Evolutionary conservation across 2,113 vertebrate species (phyloP).

Genomic region (Speoplatyrhinus poulsoni): DNA sequence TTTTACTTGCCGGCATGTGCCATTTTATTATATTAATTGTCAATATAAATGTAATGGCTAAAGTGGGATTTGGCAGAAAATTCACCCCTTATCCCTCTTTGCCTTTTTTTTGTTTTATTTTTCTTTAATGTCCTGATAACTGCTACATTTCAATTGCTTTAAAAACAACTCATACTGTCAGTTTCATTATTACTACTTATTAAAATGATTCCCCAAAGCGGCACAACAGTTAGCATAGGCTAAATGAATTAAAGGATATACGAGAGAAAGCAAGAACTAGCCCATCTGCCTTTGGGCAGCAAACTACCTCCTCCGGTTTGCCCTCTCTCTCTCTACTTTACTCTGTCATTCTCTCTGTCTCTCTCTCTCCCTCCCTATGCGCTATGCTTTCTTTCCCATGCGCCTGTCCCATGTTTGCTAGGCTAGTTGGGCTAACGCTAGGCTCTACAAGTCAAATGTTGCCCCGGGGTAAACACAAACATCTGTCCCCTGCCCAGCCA

Average conservation of each 20-base stretch:
- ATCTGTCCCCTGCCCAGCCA: conserved; percentile 74
- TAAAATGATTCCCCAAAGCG: conserved; percentile 72
- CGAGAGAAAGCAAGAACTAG: conserved; percentile 52
- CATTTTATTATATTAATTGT: not conserved
- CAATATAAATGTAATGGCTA: not conserved
- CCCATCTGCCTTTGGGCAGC: conserved; percentile 49
- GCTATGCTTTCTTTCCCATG: not conserved
- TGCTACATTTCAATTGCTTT: conserved; percentile 49
- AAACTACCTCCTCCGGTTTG: conserved; percentile 51
- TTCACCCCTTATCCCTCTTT: not conserved
- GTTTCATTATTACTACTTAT: conserved; percentile 72
- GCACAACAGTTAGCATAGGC: conserved; percentile 63
- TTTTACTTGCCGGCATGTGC: not conserved
- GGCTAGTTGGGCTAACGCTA: conserved; percentile 51
- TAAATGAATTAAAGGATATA: conserved; percentile 75
- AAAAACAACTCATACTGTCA: conserved; percentile 64
- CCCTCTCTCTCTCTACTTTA: not conserved
- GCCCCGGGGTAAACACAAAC: conserved; percentile 75
- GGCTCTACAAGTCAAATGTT: conserved; percentile 66
- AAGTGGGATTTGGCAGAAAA: not conserved
- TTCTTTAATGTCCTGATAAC: conserved; percentile 55
- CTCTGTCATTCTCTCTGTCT: conserved; percentile 7
- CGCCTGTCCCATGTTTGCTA: conserved; percentile 22
- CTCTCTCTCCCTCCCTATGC: not conserved
- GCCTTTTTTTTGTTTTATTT: conserved; percentile 30